Evolutionary conservation across 2,888 invertebrate genomes (phyloP).

Genomic region (Drosophila borealis): DNA sequence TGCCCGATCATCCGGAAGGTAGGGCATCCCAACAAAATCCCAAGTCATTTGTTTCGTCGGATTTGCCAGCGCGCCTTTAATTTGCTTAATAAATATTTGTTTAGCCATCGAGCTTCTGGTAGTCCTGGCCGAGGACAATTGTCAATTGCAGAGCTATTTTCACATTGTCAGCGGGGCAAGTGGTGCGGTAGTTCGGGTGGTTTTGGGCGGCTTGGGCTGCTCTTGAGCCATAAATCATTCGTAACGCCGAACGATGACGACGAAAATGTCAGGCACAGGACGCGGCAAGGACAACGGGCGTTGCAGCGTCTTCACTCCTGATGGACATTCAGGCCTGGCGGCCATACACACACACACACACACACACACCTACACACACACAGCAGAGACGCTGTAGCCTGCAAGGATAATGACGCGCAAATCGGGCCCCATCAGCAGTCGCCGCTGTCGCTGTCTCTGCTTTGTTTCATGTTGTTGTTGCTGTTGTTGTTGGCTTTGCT

Average conservation of each 20-base stretch:
- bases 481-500: slow-evolving; percentile 54
- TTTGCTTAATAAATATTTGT: slow-evolving; percentile 78
- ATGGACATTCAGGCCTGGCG: slow-evolving; percentile 71
- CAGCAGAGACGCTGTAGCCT: slow-evolving; percentile 30
- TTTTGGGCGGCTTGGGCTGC: slow-evolving; percentile 24
- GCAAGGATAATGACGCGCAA: slow-evolving; percentile 78
- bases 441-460: slow-evolving; percentile 52
- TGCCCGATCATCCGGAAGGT: slow-evolving; percentile 52
- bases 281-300: slow-evolving; percentile 57
- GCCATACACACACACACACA: slow-evolving; percentile 39
- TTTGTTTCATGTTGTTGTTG: slow-evolving; percentile 68
- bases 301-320: slow-evolving; percentile 63
- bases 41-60: slow-evolving; percentile 76
- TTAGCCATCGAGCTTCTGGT: slow-evolving; percentile 42
- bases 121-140: slow-evolving; percentile 58
- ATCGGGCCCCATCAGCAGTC: slow-evolving; percentile 69
- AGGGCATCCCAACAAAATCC: slow-evolving; percentile 45
- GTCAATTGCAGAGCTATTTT: slow-evolving; percentile 71
- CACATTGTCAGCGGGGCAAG: slow-evolving; percentile 38
- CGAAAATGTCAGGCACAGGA: slow-evolving; percentile 72
- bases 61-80: slow-evolving; percentile 72
- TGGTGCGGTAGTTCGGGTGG: background rate
- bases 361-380: slow-evolving; percentile 5
- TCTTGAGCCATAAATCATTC: slow-evolving; percentile 74
- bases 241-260: slow-evolving; percentile 69